These are phyloP conservation scores for Benitochromis conjunctus DNA, from an alignment of 2,113 vertebrate genomes.

Conservation along the genomic window DNA sequence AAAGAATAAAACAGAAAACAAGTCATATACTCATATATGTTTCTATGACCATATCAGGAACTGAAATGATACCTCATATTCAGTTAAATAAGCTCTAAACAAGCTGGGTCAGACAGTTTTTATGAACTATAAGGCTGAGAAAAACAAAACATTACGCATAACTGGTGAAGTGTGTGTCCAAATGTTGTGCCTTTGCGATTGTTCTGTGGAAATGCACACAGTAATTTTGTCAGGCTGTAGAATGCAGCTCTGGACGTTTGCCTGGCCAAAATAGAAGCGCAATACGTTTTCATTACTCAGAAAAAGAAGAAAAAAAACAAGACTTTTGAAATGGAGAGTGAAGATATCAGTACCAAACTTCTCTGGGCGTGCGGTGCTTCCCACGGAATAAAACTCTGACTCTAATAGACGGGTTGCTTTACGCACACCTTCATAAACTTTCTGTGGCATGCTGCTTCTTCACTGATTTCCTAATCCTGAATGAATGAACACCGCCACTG, in stretches of 20 bases:
- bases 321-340: not conserved
- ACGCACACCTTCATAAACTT: not conserved
- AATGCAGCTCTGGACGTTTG: not conserved
- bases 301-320: not conserved
- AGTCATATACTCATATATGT: not conserved
- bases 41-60: not conserved
- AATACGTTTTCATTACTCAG: slow-evolving; percentile 8
- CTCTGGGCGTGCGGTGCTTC: not conserved
- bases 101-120: not conserved
- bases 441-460: not conserved
- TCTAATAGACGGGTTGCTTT: not conserved
- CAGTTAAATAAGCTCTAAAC: not conserved
- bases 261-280: slow-evolving; percentile 16
- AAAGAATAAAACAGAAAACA: not conserved
- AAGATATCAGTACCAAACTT: not conserved
- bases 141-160: not conserved
- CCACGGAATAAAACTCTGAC: not conserved
- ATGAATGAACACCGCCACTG: not conserved
- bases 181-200: not conserved
- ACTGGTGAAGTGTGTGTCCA: not conserved
- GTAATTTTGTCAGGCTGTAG: slow-evolving; percentile 20
- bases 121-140: not conserved
- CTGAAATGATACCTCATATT: not conserved
- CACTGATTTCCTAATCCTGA: not conserved
- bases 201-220: not conserved